Conservation (phyloP, 2,113 vertebrate species). For the Pantherophis guttatus region DNA sequence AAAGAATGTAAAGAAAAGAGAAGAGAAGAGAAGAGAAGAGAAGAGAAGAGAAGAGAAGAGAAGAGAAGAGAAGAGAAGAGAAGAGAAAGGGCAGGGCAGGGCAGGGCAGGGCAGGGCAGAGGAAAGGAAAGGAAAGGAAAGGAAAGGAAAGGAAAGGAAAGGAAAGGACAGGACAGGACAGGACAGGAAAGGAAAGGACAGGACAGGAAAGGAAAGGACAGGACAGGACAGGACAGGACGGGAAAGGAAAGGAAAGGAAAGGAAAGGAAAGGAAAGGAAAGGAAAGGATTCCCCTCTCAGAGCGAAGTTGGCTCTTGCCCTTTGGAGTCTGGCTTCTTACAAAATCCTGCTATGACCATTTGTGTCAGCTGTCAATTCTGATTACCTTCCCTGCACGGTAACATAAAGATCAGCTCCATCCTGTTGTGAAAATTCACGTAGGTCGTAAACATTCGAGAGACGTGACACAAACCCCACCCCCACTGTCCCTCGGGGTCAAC, state of each 20-base stretch:
- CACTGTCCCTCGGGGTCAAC: conserved; percentile 24
- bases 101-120: too few species aligned
- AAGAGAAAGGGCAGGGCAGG: too few species aligned
- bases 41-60: too few species aligned
- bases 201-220: too few species aligned
- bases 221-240: too few species aligned
- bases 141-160: too few species aligned
- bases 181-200: too few species aligned
- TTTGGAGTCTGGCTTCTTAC: not conserved
- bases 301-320: conserved; percentile 15
- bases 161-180: too few species aligned
- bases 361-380: conserved; percentile 21
- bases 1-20: too few species aligned
- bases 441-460: conserved; percentile 47
- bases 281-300: not conserved
- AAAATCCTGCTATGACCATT: conserved; percentile 32
- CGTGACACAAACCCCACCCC: conserved; percentile 45
- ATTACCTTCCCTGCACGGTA: conserved; percentile 46
- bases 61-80: too few species aligned
- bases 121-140: too few species aligned
- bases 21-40: too few species aligned
- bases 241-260: not conserved
- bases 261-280: not conserved
- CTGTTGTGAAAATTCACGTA: conserved; percentile 46
- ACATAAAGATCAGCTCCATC: conserved; percentile 41